Base-by-base conservation (phyloP, 2,888 invertebrate species). In the Holacanthella duospinosa region DNA sequence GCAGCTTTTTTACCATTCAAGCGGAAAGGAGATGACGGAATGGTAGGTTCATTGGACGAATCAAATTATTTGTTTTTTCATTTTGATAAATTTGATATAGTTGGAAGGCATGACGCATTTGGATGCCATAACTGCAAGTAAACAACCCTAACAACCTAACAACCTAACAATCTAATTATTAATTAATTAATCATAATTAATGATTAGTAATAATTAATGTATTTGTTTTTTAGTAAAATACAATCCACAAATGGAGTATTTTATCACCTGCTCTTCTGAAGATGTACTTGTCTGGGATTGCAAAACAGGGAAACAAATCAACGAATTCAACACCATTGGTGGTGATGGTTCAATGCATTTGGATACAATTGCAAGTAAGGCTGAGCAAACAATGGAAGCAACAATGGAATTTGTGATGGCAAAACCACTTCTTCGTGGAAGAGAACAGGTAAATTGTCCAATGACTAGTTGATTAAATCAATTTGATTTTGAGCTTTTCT, bases 271-370 rank as follows among this genome's bases (percentile, higher is more conserved):
- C 36, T 66, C 66, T 1, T 29, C 61, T n/a, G 66, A 64, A 29
- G 66, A 66, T 44, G 64, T 66, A 57, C 24, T 64, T 4, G 66
- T 66, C 9, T 66, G 66, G 66, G 60, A 64, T 26, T 62, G 62
- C 29, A 55, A 62, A 21, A 62, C 66, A 19, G 66, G 66, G 27
- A 59, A 62, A 29, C 19, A 56, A 25, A 57, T 62, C 16, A 61
- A 64, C 6, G 64, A 66, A 58, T 66, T 66, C 54, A 66, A 66
- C 29, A 66, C 66, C n/a, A 66, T 66, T 44, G 66, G 66, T 26
- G 66, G 66, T 19, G 66, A 66, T 58, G 66, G 66, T 1, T 64
- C 64, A 16, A 66, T 66, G 66, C 66, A 66, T 62, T 62, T 66
- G 62, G 66, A 66, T 25, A 66, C 66, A 1, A 64, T 66, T 57